These are phyloP conservation scores for Tigriopus japonicus DNA, from an alignment of 1,140 invertebrate genomes.

Conservation along the genomic window DNA sequence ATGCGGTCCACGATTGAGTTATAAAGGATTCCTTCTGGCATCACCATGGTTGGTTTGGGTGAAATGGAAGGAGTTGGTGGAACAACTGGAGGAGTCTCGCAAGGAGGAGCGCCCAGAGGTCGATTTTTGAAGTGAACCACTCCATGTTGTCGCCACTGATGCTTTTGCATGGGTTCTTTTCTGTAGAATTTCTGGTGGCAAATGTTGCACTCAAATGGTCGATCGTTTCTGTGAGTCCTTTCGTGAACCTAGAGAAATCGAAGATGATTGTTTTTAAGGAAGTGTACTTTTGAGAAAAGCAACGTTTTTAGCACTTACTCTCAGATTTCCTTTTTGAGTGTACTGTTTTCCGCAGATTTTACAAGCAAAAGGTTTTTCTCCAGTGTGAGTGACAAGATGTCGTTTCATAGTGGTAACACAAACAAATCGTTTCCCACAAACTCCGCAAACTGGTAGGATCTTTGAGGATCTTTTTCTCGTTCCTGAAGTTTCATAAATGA, in stretches of 20 bases:
- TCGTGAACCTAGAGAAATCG: constrained; percentile 12
- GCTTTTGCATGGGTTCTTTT: constrained; percentile 15
- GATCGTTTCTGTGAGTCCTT: constrained; percentile 11
- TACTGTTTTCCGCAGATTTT: constrained; percentile 15
- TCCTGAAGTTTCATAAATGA: not conserved
- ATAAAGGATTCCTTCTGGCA: too few species aligned
- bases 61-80: not conserved
- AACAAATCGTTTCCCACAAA: constrained; percentile 14
- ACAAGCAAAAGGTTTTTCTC: constrained; percentile 14
- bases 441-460: constrained; percentile 10
- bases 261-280: not conserved
- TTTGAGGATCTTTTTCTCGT: constrained; percentile 7
- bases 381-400: constrained; percentile 14
- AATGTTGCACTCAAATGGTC: constrained; percentile 15
- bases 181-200: constrained; percentile 14
- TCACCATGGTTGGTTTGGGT: not conserved
- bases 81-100: not conserved
- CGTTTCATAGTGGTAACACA: constrained; percentile 15
- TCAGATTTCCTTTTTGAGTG: constrained; percentile 13
- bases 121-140: constrained; percentile 13
- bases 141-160: constrained; percentile 14
- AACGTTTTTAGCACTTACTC: constrained; percentile 3
- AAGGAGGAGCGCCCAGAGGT: not conserved
- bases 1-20: too few species aligned
- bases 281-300: not conserved